Evolutionary conservation across 1,140 invertebrate species (phyloP).

Genomic region (Drosophila serrata): DNA sequence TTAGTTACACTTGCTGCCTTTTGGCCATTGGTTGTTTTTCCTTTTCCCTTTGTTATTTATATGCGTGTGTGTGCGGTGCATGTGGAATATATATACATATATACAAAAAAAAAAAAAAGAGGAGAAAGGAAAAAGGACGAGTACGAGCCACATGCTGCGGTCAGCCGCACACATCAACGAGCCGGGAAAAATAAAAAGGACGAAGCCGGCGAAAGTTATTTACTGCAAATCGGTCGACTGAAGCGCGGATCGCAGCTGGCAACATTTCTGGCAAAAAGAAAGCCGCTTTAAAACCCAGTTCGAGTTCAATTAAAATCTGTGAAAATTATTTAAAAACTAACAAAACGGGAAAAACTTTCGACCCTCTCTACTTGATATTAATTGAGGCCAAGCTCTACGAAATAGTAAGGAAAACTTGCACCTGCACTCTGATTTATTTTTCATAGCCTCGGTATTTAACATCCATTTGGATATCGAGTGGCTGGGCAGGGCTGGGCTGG

Average conservation of each 20-base stretch:
- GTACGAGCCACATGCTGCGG: constrained; percentile 68
- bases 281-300: constrained; percentile 49
- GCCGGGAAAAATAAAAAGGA: constrained; percentile 43
- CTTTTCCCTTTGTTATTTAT: constrained; percentile 60
- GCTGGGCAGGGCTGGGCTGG: constrained; percentile 14
- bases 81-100: constrained; percentile 24
- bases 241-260: constrained; percentile 66
- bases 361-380: constrained; percentile 47
- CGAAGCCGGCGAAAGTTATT: constrained; percentile 76
- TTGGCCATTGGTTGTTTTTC: constrained; percentile 14
- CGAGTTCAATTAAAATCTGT: constrained; percentile 71
- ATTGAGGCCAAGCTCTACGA: constrained; percentile 60
- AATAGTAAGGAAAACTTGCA: constrained; percentile 27
- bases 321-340: constrained; percentile 74
- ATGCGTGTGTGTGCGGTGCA: constrained; percentile 55
- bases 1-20: constrained; percentile 70
- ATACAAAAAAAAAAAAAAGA: neutral
- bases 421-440: constrained; percentile 41
- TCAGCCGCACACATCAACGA: constrained; percentile 79
- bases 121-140: constrained; percentile 16
- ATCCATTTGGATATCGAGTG: constrained; percentile 66
- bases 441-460: constrained; percentile 47
- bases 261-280: constrained; percentile 39
- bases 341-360: constrained; percentile 69
- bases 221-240: constrained; percentile 79